Conservation (phyloP, 2,888 invertebrate genomes). For the Esperia sulphurella region DNA sequence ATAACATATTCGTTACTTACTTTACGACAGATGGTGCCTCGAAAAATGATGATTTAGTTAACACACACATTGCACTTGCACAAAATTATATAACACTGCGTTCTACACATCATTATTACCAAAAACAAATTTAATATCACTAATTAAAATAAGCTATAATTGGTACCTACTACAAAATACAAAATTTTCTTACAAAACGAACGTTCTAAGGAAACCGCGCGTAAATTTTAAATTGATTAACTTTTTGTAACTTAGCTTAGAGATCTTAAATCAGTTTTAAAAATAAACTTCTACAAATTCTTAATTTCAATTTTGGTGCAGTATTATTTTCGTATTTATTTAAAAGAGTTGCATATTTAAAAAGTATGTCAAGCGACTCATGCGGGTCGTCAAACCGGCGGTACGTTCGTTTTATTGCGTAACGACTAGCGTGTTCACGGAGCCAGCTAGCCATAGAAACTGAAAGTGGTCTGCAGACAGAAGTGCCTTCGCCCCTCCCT, state of each 20-base stretch:
- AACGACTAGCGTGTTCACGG: conserved; percentile 51
- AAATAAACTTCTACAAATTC: conserved; percentile 7
- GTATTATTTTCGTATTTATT: conserved; percentile 11
- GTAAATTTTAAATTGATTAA: conserved; percentile 20
- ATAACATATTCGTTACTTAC: no score
- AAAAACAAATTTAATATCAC: conserved; percentile 26
- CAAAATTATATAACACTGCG: conserved; percentile 42
- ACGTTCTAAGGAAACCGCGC: conserved; percentile 18
- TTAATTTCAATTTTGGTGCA: conserved; percentile 1
- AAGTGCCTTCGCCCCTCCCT: conserved; percentile 35
- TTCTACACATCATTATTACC: conserved; percentile 45
- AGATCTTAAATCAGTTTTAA: conserved; percentile 2
- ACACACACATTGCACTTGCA: conserved; percentile 55
- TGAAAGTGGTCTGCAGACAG: conserved; percentile 57
- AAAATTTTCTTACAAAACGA: conserved; percentile 18
- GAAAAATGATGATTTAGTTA: conserved; percentile 52
- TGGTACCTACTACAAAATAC: conserved; percentile 13
- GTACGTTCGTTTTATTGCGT: conserved; percentile 40
- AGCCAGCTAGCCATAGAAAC: conserved; percentile 56
- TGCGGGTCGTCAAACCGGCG: conserved; percentile 32
- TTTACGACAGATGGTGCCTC: conserved; percentile 76
- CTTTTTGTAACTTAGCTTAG: conserved; percentile 11
- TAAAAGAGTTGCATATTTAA: conserved; percentile 21
- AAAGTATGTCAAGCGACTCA: conserved; percentile 62
- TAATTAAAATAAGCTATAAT: conserved; percentile 19